A percentile compares a stretch with the other conserved stretches of the same genome.
phyloP scores from a whole-genome alignment of 37 sponge, comb jelly and placozoan species.

The Petrosia ficiformis region DNA sequence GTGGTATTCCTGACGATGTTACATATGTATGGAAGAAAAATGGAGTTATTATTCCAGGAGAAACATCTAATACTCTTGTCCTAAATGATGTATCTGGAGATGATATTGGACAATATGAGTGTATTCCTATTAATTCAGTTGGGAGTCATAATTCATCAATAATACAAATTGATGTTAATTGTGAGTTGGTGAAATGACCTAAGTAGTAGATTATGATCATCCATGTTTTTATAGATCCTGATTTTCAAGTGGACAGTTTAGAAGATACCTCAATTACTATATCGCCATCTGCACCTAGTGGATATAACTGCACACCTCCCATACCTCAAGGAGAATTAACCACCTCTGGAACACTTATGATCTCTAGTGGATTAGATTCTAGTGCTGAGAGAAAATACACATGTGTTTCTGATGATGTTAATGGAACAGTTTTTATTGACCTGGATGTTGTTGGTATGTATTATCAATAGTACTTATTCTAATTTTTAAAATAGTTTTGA shows the following conservation, averaged over 20 bases:
- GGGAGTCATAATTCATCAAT: not conserved
- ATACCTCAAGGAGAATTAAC: too few species aligned
- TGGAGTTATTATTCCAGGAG: not conserved
- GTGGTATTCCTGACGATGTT: not conserved
- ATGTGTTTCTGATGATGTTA: too few species aligned
- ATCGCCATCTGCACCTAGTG: not conserved
- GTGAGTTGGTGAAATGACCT: not conserved
- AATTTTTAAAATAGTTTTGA: too few species aligned
- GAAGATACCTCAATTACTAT: too few species aligned
- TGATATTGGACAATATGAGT: not conserved
- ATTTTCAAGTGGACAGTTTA: not conserved
- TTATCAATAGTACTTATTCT: too few species aligned
- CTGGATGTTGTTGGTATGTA: too few species aligned
- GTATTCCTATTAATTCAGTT: not conserved
- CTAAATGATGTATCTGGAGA: not conserved
- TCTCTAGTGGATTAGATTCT: too few species aligned
- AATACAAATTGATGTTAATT: not conserved
- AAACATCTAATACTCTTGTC: not conserved
- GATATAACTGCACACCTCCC: not conserved
- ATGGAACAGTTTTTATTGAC: too few species aligned
- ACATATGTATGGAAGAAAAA: conserved; percentile 3
- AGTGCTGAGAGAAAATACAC: too few species aligned
- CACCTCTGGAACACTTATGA: too few species aligned
- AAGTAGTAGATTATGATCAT: not conserved
- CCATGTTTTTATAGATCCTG: not conserved